Conservation (phyloP, 2,797 vertebrate genomes). For the Rhadinocentrus ornatus region DNA sequence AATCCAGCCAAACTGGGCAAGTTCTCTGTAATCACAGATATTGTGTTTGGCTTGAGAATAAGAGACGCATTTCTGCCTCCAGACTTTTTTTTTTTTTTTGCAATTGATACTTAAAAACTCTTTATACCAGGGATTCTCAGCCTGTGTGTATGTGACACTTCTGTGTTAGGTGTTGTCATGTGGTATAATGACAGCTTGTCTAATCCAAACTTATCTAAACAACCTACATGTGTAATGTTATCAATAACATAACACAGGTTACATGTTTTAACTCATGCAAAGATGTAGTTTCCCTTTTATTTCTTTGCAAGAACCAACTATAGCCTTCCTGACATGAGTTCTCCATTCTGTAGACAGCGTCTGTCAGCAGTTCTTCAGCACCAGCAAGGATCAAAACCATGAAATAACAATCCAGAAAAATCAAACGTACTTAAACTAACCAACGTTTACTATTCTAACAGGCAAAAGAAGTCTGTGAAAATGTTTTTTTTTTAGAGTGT, state of each 20-base stretch:
- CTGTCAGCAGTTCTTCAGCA: conserved; percentile 46
- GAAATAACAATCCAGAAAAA: conserved; percentile 59
- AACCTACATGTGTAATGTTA: background rate
- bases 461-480: conserved; percentile 22
- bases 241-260: background rate
- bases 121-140: background rate
- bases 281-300: background rate
- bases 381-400: conserved; percentile 43
- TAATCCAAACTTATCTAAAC: background rate
- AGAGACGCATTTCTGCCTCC: conserved; percentile 30
- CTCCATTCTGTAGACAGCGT: conserved; percentile 33
- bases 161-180: background rate
- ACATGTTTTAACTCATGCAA: background rate
- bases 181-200: background rate
- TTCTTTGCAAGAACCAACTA: conserved; percentile 1
- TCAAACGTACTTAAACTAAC: conserved; percentile 39
- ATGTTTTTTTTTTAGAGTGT: conserved; percentile 18
- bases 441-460: conserved; percentile 30
- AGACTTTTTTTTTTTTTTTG: conserved; percentile 5
- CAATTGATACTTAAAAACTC: background rate
- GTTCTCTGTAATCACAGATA: conserved; percentile 69
- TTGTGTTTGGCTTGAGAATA: conserved; percentile 37
- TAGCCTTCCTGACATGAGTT: conserved; percentile 10
- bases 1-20: conserved; percentile 52
- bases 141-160: background rate